Base-by-base conservation (phyloP, 2,888 invertebrate genomes). In the Tenthredo mesomela region DNA sequence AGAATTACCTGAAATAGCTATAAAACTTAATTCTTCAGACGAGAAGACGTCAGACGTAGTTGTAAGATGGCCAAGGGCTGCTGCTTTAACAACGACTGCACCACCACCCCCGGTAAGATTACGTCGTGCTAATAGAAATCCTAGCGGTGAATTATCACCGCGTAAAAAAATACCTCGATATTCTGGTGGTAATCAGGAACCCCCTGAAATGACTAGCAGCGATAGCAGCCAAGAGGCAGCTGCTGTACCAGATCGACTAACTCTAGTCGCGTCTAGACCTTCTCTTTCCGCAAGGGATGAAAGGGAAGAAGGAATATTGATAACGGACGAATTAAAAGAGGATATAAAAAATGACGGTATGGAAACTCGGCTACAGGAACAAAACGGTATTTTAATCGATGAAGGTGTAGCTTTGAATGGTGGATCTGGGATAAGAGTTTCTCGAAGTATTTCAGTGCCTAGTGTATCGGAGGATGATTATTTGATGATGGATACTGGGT, bases 391-490 rank as follows among this genome's bases (percentile, higher is more conserved):
- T 77, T 40, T 9, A 6, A 6, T 58, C 12, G 21, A 33, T 9
- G 61, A 40, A 29, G 40, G 40, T 25, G 54, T 29, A 43, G 43
- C 47, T n/a, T 18, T 54, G 21, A 77, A 77, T 33, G 54, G 77
- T 50, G n/a, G 67, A n/a, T 25, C 82, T 3, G 67, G 67, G 29
- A 61, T 61, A 15, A 61, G 2, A 21, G 58, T 61, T 80, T 82
- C 67, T 33, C 21, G 82, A 1, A 82, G 82, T 33, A 61, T 61
- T 80, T 65, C 58, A 18, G 37, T 88, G 75, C 67, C 89, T 29
- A 87, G 86, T 25, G 82, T 86, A 5, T 89, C 88, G 75, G 91
- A 89, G 43, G 89, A 89, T n/a, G 91, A 91, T 18, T 89, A 89
- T 80, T 67, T 91, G 25, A 88, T 87, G 29, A 70, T 90, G 21